These are phyloP conservation scores for Ectemnius cavifrons DNA, from an alignment of 2,888 invertebrate species.

Conservation along the genomic window DNA sequence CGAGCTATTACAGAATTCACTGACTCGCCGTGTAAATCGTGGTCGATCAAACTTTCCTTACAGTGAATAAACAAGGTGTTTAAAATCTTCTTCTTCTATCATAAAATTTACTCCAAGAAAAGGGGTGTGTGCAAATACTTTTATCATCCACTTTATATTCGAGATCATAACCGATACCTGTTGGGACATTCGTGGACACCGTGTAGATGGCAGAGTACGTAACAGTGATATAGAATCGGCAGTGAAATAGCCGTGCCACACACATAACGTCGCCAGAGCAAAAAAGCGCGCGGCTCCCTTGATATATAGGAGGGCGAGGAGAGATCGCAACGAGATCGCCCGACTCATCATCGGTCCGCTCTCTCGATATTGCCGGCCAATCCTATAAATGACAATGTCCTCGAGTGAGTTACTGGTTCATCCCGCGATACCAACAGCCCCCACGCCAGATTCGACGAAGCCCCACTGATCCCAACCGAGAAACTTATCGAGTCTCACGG, in stretches of 20 bases:
- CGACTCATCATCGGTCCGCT: constrained; percentile 34
- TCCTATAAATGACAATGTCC: constrained; percentile 40
- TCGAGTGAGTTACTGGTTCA: constrained; percentile 42
- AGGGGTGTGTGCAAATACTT: no score
- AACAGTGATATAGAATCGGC: constrained; percentile 46
- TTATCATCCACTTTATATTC: no score
- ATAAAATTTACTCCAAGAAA: no score
- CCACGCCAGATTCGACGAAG: background rate
- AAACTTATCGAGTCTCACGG: constrained; percentile 18
- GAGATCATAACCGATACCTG: no score
- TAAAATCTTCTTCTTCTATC: no score
- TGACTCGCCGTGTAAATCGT: no score
- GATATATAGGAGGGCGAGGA: constrained; percentile 23
- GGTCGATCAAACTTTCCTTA: no score
- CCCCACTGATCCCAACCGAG: constrained; percentile 14
- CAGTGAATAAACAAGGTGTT: no score
- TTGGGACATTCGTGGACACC: constrained; percentile 30
- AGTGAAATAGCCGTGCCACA: constrained; percentile 42
- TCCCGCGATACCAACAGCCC: constrained; percentile 29
- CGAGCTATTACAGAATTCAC: no score
- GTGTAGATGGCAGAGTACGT: constrained; percentile 44
- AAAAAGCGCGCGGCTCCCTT: constrained; percentile 29
- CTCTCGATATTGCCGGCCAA: constrained; percentile 21
- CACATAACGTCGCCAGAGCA: constrained; percentile 38
- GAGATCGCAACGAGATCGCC: constrained; percentile 41